A percentile compares a stretch with the other conserved stretches of the same genome.
phyloP scores from a whole-genome alignment of 2,113 vertebrate genomes.

The Menidia beryllina region DNA sequence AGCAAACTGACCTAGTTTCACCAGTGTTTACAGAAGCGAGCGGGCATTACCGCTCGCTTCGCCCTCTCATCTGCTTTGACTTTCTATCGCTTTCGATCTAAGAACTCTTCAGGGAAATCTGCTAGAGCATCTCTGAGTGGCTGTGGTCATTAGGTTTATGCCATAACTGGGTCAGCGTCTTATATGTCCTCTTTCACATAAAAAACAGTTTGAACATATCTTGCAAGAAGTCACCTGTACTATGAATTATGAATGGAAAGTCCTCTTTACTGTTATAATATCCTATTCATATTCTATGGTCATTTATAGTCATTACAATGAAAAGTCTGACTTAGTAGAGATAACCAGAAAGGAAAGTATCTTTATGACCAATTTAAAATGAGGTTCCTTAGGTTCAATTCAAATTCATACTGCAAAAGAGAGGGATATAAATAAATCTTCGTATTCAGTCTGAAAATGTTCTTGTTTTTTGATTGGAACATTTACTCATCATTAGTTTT shows the following conservation, averaged over 20 bases:
- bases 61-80: slow-evolving; percentile 14
- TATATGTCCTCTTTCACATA: slow-evolving; percentile 26
- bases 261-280: slow-evolving; percentile 6
- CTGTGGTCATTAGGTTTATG: slow-evolving; percentile 18
- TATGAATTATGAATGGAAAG: slow-evolving; percentile 7
- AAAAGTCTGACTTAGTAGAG: slow-evolving; percentile 36
- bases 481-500: neutral
- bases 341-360: slow-evolving; percentile 46
- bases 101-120: slow-evolving; percentile 12
- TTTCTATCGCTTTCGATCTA: neutral
- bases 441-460: neutral
- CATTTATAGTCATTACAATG: neutral
- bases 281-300: slow-evolving; percentile 19
- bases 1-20: slow-evolving; percentile 26
- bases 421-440: neutral
- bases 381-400: no score
- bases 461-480: neutral
- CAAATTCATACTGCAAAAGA: no score
- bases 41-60: slow-evolving; percentile 1
- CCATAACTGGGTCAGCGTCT: slow-evolving; percentile 38
- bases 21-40: slow-evolving; percentile 2
- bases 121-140: slow-evolving; percentile 1
- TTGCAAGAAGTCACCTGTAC: slow-evolving; percentile 6
- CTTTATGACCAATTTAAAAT: slow-evolving; percentile 26
- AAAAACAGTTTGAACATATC: slow-evolving; percentile 3